These are phyloP conservation scores for Cichlasoma orientale DNA, from an alignment of 2,797 vertebrate species.

Conservation along the genomic window DNA sequence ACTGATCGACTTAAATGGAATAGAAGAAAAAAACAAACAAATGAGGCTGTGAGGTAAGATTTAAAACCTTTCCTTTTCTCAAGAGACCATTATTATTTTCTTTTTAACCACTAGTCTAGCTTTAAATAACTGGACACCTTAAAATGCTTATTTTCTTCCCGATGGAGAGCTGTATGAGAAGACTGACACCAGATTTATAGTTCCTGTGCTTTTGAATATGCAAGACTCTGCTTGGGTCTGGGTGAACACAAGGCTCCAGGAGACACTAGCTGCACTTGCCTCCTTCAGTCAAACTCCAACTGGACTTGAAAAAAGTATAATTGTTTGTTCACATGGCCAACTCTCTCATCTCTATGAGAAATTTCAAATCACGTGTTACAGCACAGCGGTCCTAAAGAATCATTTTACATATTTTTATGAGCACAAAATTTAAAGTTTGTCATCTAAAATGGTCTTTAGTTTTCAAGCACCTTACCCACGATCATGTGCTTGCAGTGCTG, in stretches of 20 bases:
- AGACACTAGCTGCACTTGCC: neutral
- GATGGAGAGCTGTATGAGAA: neutral
- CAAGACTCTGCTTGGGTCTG: neutral
- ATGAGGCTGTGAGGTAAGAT: neutral
- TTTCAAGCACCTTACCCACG: slow-evolving; percentile 81
- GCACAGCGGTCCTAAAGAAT: neutral
- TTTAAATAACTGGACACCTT: neutral
- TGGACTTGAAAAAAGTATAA: neutral
- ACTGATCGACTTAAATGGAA: slow-evolving; percentile 4
- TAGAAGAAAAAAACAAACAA: neutral
- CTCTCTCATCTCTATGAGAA: neutral
- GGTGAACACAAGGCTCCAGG: neutral
- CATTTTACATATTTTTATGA: neutral
- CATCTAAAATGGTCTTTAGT: too few species aligned
- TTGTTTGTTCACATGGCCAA: neutral
- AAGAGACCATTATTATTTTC: neutral
- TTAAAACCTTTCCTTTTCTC: neutral
- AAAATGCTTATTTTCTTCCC: neutral
- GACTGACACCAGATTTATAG: neutral
- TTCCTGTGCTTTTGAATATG: neutral
- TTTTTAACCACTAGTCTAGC: neutral
- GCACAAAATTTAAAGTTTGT: neutral
- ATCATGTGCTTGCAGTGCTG: slow-evolving; percentile 93
- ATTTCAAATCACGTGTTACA: neutral
- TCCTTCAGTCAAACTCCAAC: neutral